Evolutionary conservation across 2,888 invertebrate species (phyloP).

Genomic region (Acheta domesticus): DNA sequence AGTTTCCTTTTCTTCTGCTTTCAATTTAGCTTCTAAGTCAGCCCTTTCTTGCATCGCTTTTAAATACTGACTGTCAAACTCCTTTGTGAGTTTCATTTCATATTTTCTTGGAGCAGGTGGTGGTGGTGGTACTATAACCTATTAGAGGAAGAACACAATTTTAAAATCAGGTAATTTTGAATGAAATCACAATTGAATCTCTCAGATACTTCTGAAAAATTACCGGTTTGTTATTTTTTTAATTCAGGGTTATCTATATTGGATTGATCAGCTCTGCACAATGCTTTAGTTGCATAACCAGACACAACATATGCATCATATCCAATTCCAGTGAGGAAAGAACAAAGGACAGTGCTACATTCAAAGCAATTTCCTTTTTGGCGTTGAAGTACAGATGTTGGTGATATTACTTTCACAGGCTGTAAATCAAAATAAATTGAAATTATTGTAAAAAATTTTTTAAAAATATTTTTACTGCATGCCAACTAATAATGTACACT

Average conservation of each 20-base stretch:
- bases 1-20: background rate
- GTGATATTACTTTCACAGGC: conserved; percentile 71
- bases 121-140: background rate
- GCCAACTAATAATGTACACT: too few relatives aligned
- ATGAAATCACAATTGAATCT: too few relatives aligned
- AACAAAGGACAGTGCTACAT: conserved; percentile 74
- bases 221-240: conserved; percentile 27
- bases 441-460: too few relatives aligned
- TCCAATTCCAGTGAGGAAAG: conserved; percentile 76
- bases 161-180: background rate
- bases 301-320: conserved; percentile 86
- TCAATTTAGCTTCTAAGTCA: conserved; percentile 37
- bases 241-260: conserved; percentile 53
- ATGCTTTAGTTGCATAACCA: conserved; percentile 77
- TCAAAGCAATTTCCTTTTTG: conserved; percentile 82
- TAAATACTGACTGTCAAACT: conserved; percentile 58
- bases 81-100: conserved; percentile 52
- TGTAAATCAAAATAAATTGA: conserved; percentile 45
- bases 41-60: conserved; percentile 47
- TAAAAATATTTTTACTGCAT: too few relatives aligned
- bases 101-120: conserved; percentile 47
- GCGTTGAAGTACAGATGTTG: conserved; percentile 65
- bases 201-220: background rate
- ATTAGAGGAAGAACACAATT: background rate
- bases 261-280: conserved; percentile 62